phyloP scores from a whole-genome alignment of 2,888 invertebrate genomes.

The Panopea generosa region DNA sequence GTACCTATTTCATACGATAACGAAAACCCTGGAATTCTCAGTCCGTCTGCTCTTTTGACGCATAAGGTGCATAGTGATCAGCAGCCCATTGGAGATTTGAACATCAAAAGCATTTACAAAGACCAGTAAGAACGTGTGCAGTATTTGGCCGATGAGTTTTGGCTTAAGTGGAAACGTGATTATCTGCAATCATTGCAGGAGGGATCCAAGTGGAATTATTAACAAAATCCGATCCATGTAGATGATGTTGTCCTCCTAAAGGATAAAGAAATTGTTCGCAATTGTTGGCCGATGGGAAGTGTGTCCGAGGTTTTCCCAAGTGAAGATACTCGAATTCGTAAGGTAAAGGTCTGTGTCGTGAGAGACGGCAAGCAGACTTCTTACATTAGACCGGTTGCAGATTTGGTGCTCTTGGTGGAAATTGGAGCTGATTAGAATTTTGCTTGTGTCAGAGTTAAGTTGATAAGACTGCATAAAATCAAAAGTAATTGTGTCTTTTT shows the following conservation, averaged over 20 bases:
- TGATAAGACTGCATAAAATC: too few relatives aligned
- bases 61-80: constrained; percentile 20
- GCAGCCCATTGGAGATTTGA: neutral
- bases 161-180: constrained; percentile 45
- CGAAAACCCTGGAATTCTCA: constrained; percentile 21
- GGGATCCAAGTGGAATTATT: constrained; percentile 36
- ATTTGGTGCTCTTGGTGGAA: too few relatives aligned
- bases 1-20: constrained; percentile 15
- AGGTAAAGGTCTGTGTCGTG: constrained; percentile 10
- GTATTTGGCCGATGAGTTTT: constrained; percentile 38
- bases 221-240: constrained; percentile 8
- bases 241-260: constrained; percentile 50
- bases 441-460: too few relatives aligned
- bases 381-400: constrained; percentile 18
- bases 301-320: constrained; percentile 35
- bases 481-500: too few relatives aligned
- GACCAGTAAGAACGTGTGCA: constrained; percentile 47
- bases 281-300: constrained; percentile 46
- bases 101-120: constrained; percentile 25
- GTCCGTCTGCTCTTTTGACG: constrained; percentile 35
- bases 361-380: neutral
- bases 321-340: constrained; percentile 23
- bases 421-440: too few relatives aligned
- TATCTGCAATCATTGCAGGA: constrained; percentile 41
- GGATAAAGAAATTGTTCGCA: constrained; percentile 29